Percentiles rank a stretch among this genome's conserved stretches.
These are phyloP conservation scores for Bubalus kerabau DNA, from an alignment of 2,113 vertebrate genomes.

Conservation along the genomic window DNA sequence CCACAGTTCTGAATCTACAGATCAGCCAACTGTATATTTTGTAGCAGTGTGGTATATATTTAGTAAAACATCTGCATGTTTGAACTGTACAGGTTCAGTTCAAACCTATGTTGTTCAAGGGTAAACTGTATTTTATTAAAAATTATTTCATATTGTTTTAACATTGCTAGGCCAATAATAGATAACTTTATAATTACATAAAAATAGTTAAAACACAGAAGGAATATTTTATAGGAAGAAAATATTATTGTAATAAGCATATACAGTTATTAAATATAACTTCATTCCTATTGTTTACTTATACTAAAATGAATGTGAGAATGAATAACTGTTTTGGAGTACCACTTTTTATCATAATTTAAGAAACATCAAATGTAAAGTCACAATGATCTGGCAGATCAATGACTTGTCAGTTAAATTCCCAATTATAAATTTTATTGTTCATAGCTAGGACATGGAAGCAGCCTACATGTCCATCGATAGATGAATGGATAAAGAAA, in stretches of 20 bases:
- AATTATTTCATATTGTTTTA: not conserved
- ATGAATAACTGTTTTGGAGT: constrained; percentile 50
- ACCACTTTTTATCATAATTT: constrained; percentile 46
- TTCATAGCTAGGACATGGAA: not conserved
- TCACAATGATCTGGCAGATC: constrained; percentile 64
- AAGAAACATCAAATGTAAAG: constrained; percentile 55
- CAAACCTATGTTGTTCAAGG: not conserved
- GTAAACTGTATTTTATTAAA: not conserved
- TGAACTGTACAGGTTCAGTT: not conserved
- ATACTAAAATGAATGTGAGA: constrained; percentile 58
- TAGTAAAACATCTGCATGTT: not conserved
- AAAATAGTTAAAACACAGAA: constrained; percentile 15
- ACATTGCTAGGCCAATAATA: not conserved
- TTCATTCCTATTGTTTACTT: constrained; percentile 38
- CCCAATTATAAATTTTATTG: constrained; percentile 38
- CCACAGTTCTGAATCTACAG: not conserved
- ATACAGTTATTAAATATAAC: not conserved
- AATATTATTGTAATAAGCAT: not conserved
- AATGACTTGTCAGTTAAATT: constrained; percentile 65
- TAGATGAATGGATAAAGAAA: not conserved
- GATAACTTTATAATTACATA: not conserved
- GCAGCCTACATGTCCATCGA: not conserved
- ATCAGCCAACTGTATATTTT: not conserved
- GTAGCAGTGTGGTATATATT: not conserved
- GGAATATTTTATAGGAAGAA: not conserved